Conservation (phyloP, 1,140 invertebrate species). For the Philotrypesis tridentata region DNA sequence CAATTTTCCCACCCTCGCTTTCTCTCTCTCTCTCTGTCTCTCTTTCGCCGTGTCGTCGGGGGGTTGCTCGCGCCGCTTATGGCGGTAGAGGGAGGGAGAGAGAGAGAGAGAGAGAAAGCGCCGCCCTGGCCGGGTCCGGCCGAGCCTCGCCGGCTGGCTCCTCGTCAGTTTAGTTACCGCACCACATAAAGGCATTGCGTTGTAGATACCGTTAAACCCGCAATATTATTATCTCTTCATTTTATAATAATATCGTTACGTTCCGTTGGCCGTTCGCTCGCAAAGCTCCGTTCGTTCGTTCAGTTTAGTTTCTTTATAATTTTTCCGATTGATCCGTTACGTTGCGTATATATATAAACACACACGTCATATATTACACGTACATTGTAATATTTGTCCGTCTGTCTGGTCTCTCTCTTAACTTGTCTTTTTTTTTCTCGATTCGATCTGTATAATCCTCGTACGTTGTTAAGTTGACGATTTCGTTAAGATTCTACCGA, state of each 20-base stretch:
- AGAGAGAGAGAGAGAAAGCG: slow-evolving; percentile 48
- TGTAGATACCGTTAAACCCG: slow-evolving; percentile 73
- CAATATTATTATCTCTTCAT: slow-evolving; percentile 71
- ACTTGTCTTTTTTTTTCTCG: no score
- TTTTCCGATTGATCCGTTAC: no score
- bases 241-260: slow-evolving; percentile 51
- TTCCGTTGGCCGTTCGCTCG: slow-evolving; percentile 52
- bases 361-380: no score
- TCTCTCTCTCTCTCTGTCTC: slow-evolving; percentile 1
- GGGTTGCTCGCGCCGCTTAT: slow-evolving; percentile 1
- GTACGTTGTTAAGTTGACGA: no score
- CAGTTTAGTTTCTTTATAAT: not conserved
- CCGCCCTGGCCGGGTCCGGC: slow-evolving; percentile 55
- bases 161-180: slow-evolving; percentile 76
- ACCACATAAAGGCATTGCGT: slow-evolving; percentile 75
- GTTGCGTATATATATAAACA: no score
- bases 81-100: not conserved
- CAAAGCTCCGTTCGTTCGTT: slow-evolving; percentile 60
- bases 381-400: no score
- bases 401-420: no score
- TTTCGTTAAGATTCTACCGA: no score
- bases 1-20: slow-evolving; percentile 48
- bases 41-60: no score
- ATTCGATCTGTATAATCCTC: no score
- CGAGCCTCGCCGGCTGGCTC: slow-evolving; percentile 30